phyloP scores from a whole-genome alignment of 1,140 invertebrate species.

The Dendroctonus ponderosae region DNA sequence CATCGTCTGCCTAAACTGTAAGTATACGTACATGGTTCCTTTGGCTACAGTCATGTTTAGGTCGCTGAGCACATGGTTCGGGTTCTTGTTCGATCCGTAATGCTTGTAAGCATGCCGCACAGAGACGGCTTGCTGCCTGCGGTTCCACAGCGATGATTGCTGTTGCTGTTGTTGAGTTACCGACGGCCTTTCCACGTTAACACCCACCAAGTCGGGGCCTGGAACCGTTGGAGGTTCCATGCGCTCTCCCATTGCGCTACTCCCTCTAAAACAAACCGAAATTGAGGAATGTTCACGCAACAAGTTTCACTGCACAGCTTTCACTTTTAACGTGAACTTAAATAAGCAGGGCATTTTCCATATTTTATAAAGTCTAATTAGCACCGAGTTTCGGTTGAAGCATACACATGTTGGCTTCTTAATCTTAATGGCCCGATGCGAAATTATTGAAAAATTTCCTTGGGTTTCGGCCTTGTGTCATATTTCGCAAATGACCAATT shows the following conservation, averaged over 20 bases:
- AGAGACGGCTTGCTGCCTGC: slow-evolving; percentile 76
- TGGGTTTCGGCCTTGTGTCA: no score
- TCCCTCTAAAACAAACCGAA: slow-evolving; percentile 44
- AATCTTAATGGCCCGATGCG: no score
- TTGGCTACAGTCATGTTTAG: slow-evolving; percentile 89
- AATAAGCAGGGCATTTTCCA: no score
- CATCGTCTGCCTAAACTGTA: no score
- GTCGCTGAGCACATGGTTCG: slow-evolving; percentile 81
- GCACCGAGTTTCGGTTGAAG: no score
- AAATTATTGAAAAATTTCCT: no score
- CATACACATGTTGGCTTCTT: no score
- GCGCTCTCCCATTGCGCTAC: slow-evolving; percentile 45
- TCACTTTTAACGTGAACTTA: no score
- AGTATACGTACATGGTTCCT: slow-evolving; percentile 82
- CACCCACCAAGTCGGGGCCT: slow-evolving; percentile 49
- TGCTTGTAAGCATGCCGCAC: slow-evolving; percentile 79
- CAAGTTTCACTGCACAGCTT: no score
- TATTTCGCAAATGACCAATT: no score
- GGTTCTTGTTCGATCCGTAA: slow-evolving; percentile 79
- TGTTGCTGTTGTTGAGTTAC: slow-evolving; percentile 63
- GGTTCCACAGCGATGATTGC: slow-evolving; percentile 68
- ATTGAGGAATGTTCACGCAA: no score
- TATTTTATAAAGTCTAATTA: no score
- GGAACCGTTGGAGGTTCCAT: slow-evolving; percentile 44
- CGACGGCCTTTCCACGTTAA: slow-evolving; percentile 45